Evolutionary conservation across 2,797 vertebrate genomes (phyloP).

Genomic region (Chromis chromis): DNA sequence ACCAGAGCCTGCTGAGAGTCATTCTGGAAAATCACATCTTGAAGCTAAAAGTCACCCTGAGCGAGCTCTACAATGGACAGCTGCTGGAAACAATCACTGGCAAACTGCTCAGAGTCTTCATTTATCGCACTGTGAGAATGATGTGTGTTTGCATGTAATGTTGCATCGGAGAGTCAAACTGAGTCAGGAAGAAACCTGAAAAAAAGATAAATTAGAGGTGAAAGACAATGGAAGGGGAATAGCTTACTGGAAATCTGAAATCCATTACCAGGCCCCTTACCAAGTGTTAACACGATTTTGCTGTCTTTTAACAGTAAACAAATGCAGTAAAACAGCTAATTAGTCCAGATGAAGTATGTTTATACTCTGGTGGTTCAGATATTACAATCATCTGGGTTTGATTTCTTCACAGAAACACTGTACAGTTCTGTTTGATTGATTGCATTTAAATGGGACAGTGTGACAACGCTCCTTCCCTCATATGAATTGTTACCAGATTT

Average conservation of each 20-base stretch:
- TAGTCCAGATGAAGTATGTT: conserved; percentile 26
- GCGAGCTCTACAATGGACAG: conserved; percentile 95
- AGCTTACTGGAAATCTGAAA: conserved; percentile 43
- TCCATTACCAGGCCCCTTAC: conserved; percentile 16
- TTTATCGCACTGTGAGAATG: conserved; percentile 94
- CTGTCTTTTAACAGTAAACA: conserved; percentile 44
- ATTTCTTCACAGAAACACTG: conserved; percentile 19
- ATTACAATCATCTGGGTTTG: conserved; percentile 32
- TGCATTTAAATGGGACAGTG: conserved; percentile 39
- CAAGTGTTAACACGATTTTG: conserved; percentile 38
- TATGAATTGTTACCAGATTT: conserved; percentile 44
- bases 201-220: conserved; percentile 5
- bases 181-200: background rate
- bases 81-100: conserved; percentile 92
- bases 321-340: conserved; percentile 52
- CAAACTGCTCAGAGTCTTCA: conserved; percentile 92
- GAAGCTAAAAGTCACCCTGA: conserved; percentile 91
- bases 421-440: conserved; percentile 32
- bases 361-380: conserved; percentile 14
- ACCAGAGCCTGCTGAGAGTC: conserved; percentile 86
- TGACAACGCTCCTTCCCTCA: background rate
- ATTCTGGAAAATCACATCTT: conserved; percentile 96
- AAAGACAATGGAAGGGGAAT: background rate
- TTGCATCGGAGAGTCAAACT: conserved; percentile 8
- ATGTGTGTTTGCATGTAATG: conserved; percentile 16